These are phyloP conservation scores for Enhydra lutris DNA, from an alignment of 2,113 vertebrate genomes.

Conservation along the genomic window DNA sequence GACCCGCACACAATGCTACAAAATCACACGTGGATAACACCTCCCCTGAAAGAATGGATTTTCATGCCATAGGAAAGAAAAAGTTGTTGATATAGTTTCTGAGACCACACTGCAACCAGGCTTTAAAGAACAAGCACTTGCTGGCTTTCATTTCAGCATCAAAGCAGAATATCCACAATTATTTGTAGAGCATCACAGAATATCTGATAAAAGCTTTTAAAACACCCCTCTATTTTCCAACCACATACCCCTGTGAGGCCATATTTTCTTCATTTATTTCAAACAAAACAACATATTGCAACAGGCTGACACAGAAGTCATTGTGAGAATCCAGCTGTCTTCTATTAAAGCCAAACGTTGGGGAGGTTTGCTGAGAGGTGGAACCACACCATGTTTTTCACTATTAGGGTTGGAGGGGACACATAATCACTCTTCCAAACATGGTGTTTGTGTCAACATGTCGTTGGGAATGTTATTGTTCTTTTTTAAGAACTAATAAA, in stretches of 20 bases:
- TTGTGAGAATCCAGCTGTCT: not conserved
- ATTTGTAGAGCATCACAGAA: not conserved
- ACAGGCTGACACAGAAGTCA: not conserved
- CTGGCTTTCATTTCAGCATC: not conserved
- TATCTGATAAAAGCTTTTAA: not conserved
- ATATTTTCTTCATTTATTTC: not conserved
- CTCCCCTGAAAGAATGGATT: not conserved
- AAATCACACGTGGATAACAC: accelerated
- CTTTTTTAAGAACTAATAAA: not conserved
- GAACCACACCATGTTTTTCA: accelerated
- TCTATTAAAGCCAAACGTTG: not conserved
- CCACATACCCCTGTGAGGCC: not conserved
- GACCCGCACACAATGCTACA: accelerated
- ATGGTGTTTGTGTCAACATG: not conserved
- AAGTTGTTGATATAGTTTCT: accelerated
- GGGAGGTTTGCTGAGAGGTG: not conserved
- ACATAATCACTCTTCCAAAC: not conserved
- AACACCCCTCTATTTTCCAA: not conserved
- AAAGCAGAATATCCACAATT: not conserved
- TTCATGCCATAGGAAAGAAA: not conserved
- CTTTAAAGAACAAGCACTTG: not conserved
- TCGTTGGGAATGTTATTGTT: not conserved
- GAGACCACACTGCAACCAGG: accelerated
- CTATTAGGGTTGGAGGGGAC: accelerated
- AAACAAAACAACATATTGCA: not conserved